These are phyloP conservation scores for Chiridota heheva DNA, from an alignment of 35 echinoderm and acorn worm genomes.

Conservation along the genomic window DNA sequence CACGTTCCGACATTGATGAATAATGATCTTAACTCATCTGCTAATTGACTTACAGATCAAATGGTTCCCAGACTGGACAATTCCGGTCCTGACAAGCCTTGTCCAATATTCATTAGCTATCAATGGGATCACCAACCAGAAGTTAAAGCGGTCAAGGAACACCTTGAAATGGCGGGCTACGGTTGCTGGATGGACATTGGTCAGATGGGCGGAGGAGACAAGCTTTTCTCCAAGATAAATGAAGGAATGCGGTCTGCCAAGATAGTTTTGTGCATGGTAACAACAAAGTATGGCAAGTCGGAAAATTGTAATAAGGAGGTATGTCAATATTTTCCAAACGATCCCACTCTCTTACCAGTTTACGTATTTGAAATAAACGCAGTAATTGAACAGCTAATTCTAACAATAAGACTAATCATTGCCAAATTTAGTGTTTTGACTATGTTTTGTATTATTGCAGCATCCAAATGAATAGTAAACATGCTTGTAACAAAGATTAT, in stretches of 20 bases:
- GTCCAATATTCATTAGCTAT: conserved; percentile 87
- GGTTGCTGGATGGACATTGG: conserved; percentile 97
- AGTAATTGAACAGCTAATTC: no score
- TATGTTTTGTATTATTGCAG: no score
- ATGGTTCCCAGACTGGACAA: conserved; percentile 66
- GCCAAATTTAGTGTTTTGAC: no score
- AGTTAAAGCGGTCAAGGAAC: conserved; percentile 71
- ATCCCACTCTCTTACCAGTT: no score
- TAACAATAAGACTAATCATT: no score
- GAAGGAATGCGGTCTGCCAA: conserved; percentile 93
- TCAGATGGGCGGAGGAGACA: conserved; percentile 98
- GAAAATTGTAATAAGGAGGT: conserved; percentile 99
- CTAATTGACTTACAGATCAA: conserved; percentile 47
- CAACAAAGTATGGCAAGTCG: conserved; percentile 86
- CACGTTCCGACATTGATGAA: no score
- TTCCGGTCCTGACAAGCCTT: conserved; percentile 62
- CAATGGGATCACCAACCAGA: conserved; percentile 93
- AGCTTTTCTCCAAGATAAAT: conserved; percentile 82
- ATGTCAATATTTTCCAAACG: background rate
- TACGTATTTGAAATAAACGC: no score
- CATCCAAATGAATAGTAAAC: no score
- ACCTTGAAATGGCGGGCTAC: conserved; percentile 91
- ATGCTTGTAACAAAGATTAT: no score
- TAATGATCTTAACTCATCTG: no score
- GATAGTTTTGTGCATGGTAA: conserved; percentile 90